These are phyloP conservation scores for Rhyacophila evoluta DNA, from an alignment of 2,888 invertebrate genomes.

Conservation along the genomic window DNA sequence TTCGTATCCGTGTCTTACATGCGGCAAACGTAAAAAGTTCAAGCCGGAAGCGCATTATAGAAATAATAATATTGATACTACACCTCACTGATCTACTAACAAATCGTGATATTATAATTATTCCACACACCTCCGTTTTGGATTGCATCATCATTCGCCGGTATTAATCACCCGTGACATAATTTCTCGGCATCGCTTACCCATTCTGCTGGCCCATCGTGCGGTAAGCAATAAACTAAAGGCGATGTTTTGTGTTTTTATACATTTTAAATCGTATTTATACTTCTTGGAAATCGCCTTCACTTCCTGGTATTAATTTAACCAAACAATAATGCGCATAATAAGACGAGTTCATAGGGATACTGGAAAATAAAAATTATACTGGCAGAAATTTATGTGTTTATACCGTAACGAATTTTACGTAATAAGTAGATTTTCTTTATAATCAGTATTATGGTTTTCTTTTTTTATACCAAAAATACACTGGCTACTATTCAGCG, in stretches of 20 bases:
- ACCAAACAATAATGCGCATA: background rate
- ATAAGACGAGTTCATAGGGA: background rate
- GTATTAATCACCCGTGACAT: conserved; percentile 22
- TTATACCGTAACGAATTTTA: too few species aligned
- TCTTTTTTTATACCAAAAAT: too few species aligned
- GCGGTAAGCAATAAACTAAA: conserved; percentile 14
- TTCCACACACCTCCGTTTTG: background rate
- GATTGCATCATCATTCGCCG: background rate
- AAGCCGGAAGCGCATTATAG: too few species aligned
- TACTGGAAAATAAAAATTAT: too few species aligned
- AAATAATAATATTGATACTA: too few species aligned
- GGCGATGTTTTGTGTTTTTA: background rate
- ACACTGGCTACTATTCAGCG: too few species aligned
- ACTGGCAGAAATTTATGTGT: too few species aligned
- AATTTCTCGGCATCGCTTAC: background rate
- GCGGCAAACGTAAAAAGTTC: too few species aligned
- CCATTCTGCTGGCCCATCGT: background rate
- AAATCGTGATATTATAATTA: conserved; percentile 2
- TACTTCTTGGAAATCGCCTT: background rate
- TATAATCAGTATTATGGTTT: too few species aligned
- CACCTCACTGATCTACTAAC: background rate
- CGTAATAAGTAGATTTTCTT: too few species aligned
- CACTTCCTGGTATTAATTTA: background rate
- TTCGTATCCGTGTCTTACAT: too few species aligned
- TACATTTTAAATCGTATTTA: background rate